Evolutionary conservation across 2,113 vertebrate species (phyloP), one percentile per base, ranked within the genome.

Genomic region (Lucifuga dentata): DNA sequence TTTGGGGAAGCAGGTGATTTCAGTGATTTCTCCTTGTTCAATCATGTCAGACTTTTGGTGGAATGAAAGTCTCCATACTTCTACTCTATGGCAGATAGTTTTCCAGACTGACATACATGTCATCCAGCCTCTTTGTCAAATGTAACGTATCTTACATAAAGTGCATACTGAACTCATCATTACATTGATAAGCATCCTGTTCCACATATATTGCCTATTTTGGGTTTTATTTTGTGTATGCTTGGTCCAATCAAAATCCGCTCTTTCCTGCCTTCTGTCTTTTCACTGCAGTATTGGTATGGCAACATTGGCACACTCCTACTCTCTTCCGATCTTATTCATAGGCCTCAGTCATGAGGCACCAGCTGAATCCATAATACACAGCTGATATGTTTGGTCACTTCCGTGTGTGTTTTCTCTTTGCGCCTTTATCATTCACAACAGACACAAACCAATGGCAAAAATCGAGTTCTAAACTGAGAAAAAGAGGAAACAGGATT

Each of bases 231-330:
- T 78, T 49, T 52, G 80, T 39, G 59, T 68, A 17, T 52, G n/a
- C 75, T 64, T 21, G 0, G 32, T 70, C 62, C 77, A 84, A 71
- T 84, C 75, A 55, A 40, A 51, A 35, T 70, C 73, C 70, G 43
- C 64, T 67, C 50, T 53, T 73, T 66, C 72, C 71, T 60, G 65
- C 65, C 64, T 78, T 82, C 52, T 60, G 23, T 59, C 58, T 68
- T 68, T 43, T 73, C 74, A 78, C 74, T 50, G 55, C 75, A 71
- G 80, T 56, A 77, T 80, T 79, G 77, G 91, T 92, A 87, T 88
- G 92, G 90, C 89, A 89, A 83, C 85, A 76, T 80, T 71, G 81
- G 87, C 73, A 49, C 86, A 92, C 92, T 92, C 93, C 94, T 91
- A 92, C 92, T 78, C 63, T 45, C 86, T 77, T 63, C 75, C 77